A percentile compares a stretch with the other conserved stretches of the same genome.
Conservation (phyloP, 2,113 vertebrate genomes). For the Ascaphus truei region DNA sequence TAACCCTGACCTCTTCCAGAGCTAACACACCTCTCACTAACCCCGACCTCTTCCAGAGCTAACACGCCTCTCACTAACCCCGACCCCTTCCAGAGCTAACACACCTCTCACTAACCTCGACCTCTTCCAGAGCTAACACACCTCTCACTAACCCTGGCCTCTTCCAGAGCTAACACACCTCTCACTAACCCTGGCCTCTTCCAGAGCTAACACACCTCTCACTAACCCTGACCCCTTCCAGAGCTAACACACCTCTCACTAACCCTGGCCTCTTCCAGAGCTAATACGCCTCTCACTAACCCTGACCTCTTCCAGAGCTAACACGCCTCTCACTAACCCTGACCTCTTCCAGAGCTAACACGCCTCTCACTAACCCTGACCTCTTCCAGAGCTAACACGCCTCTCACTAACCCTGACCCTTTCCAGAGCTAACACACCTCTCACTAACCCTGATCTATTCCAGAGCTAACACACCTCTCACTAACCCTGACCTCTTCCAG, state of each 20-base stretch:
- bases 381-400: too few relatives aligned
- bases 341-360: neutral
- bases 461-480: too few relatives aligned
- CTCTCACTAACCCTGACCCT: neutral
- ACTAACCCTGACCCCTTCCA: neutral
- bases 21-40: too few relatives aligned
- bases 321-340: fast-evolving
- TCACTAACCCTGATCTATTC: neutral
- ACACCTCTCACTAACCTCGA: fast-evolving
- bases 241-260: too few relatives aligned
- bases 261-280: neutral
- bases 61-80: too few relatives aligned
- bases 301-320: neutral
- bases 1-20: neutral
- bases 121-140: too few relatives aligned
- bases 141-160: neutral
- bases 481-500: neutral
- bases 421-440: too few relatives aligned
- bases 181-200: neutral
- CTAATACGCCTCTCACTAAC: too few relatives aligned
- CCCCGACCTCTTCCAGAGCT: neutral
- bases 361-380: fast-evolving
- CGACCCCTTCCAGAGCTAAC: neutral
- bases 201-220: too few relatives aligned
- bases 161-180: too few relatives aligned